Base-by-base conservation (phyloP, 2,797 vertebrate species). In the Sebastes itinus region DNA sequence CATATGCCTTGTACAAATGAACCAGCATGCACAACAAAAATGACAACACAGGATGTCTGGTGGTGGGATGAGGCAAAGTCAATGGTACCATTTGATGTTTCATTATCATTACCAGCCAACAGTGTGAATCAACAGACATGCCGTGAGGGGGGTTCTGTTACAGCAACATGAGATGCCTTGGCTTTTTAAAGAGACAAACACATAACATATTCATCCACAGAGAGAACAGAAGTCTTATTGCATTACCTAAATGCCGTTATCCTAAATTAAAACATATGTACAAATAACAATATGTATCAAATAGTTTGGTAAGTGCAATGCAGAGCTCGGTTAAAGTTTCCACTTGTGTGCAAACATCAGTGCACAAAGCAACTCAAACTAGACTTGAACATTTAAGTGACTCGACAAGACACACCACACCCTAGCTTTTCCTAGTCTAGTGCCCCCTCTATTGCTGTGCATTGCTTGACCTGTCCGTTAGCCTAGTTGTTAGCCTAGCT, bases 241-340 rank as follows among this genome's bases (percentile, higher is more conserved):
- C 95, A 93, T 94, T 78, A 81, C 91, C 89, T 94, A 93, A 95
- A 95, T 95, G 94, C 92, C 80, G 82, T 92, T 80, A 89, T 87
- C 80, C 87, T 87, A 90, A 92, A 94, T 86, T 30, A 89, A 92
- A 90, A 82, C 87, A 25, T 86, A 89, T 91, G 71, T 87, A 94
- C 87, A 94, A 91, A 89, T 89, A 67, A 93, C 84, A 91, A 86
- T 86, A 82, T 88, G 89, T 88, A 93, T 91, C 89, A 93, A 94
- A 93, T 77, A 74, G 85, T 94, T 95, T 93, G 91, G 88, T 94
- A 94, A 94, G 91, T 94, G 94, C 94, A 93, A 94, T 87, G 91
- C 88, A 90, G 88, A 92, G 89, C 86, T 89, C 70, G 72, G 58
- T 90, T 89, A 68, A 85, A 88, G 71, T 83, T 87, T 88, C 75